A percentile compares a stretch with the other conserved stretches of the same genome.
phyloP scores from a whole-genome alignment of 2,888 invertebrate genomes.

The Noctua comes region DNA sequence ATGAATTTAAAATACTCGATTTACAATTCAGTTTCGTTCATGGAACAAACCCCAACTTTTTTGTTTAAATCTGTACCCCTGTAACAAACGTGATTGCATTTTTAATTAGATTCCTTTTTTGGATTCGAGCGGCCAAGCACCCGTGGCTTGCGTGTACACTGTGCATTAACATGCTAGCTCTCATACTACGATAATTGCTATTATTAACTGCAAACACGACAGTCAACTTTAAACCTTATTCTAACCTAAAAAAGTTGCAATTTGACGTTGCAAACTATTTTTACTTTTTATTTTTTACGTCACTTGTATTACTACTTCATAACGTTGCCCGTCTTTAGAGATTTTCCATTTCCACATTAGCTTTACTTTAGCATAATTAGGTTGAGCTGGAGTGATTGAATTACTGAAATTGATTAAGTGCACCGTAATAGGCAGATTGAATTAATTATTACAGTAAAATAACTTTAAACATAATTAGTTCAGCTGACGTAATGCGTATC shows the following conservation, averaged over 20 bases:
- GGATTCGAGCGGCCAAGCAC: constrained; percentile 60
- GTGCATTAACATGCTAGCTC: constrained; percentile 76
- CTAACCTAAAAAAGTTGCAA: constrained; percentile 45
- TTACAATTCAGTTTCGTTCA: constrained; percentile 73
- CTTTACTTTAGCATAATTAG: constrained; percentile 56
- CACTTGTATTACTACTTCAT: constrained; percentile 62
- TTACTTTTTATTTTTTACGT: constrained; percentile 66
- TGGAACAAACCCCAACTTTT: constrained; percentile 66
- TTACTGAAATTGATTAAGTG: constrained; percentile 39
- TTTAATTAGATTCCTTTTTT: constrained; percentile 73
- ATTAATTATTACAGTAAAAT: background rate
- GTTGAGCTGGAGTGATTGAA: constrained; percentile 28
- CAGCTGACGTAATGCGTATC: too few relatives aligned
- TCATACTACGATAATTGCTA: constrained; percentile 76
- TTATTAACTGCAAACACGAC: constrained; percentile 69
- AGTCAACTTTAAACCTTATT: constrained; percentile 65
- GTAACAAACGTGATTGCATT: constrained; percentile 74
- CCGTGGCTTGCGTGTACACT: constrained; percentile 75
- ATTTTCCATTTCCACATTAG: constrained; percentile 59
- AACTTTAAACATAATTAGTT: background rate
- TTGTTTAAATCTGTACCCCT: constrained; percentile 68
- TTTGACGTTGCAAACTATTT: constrained; percentile 54
- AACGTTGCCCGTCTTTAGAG: constrained; percentile 64
- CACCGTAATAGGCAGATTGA: background rate
- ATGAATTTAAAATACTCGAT: constrained; percentile 77